phyloP scores from a whole-genome alignment of 2,113 vertebrate genomes.

The Ptychochromis oligacanthus region DNA sequence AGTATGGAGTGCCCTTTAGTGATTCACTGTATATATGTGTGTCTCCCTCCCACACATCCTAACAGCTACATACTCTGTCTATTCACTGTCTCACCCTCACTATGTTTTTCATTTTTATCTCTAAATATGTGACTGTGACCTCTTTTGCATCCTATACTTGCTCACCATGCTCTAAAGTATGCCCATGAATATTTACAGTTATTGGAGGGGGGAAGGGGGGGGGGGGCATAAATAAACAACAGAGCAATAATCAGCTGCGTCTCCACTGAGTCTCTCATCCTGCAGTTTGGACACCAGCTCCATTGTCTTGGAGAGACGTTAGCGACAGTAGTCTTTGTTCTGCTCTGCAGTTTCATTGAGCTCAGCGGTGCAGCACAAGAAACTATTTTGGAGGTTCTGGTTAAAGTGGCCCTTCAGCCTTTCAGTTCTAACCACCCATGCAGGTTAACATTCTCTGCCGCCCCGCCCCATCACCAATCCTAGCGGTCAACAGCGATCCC shows the following conservation, averaged over 20 bases:
- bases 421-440: too few relatives aligned
- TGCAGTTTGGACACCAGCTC: not conserved
- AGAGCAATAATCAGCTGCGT: not conserved
- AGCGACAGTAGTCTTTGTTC: not conserved
- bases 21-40: not conserved
- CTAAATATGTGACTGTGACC: not conserved
- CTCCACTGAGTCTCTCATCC: not conserved
- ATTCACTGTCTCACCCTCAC: not conserved
- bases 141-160: not conserved
- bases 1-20: conserved; percentile 51
- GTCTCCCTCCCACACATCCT: conserved; percentile 46
- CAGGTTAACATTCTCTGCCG: too few relatives aligned
- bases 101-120: not conserved
- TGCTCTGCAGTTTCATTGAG: not conserved
- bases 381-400: not conserved
- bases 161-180: not conserved
- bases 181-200: not conserved
- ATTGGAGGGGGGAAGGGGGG: not conserved
- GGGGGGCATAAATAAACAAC: not conserved
- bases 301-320: too few relatives aligned
- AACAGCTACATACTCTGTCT: conserved; percentile 26
- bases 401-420: too few relatives aligned
- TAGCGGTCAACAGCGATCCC: too few relatives aligned
- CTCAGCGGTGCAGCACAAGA: not conserved
- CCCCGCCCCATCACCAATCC: too few relatives aligned